Evolutionary conservation across 2,888 invertebrate genomes (phyloP).

Genomic region (Salpingus planirostris): DNA sequence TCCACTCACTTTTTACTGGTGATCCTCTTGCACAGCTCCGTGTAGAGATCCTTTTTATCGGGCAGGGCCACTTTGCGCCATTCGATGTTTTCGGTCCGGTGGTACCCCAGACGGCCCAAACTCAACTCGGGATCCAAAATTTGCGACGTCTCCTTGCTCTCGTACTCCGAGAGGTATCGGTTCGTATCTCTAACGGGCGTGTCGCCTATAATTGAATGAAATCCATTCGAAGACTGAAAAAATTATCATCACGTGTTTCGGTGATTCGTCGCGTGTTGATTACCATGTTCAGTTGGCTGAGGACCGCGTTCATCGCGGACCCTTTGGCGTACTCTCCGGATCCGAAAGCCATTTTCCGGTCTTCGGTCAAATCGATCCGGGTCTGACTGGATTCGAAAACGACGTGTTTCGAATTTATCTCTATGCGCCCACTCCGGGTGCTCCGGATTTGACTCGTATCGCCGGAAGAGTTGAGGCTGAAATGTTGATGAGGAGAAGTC

Average conservation of each 20-base stretch:
- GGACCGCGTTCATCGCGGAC: conserved; percentile 31
- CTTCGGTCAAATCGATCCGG: too few relatives aligned
- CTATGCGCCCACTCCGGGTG: too few relatives aligned
- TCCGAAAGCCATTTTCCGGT: conserved; percentile 25
- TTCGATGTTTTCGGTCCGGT: conserved; percentile 48
- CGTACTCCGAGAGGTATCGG: conserved; percentile 33
- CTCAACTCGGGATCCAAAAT: conserved; percentile 44
- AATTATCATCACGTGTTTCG: too few relatives aligned
- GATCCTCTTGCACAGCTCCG: conserved; percentile 56
- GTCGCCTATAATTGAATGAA: conserved; percentile 27
- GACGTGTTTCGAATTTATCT: too few relatives aligned
- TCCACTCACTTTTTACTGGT: conserved; percentile 54
- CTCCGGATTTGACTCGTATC: too few relatives aligned
- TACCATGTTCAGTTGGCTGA: conserved; percentile 27
- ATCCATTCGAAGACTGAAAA: too few relatives aligned
- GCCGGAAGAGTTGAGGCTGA: too few relatives aligned
- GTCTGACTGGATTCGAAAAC: too few relatives aligned
- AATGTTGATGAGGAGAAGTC: too few relatives aligned
- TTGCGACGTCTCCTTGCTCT: conserved; percentile 35
- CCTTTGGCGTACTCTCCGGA: conserved; percentile 22
- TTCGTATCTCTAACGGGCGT: conserved; percentile 27
- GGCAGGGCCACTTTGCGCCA: conserved; percentile 56
- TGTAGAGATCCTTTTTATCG: conserved; percentile 57
- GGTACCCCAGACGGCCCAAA: conserved; percentile 48
- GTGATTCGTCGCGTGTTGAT: conserved; percentile 17